Percentiles rank a stretch among this genome's conserved stretches.
Conservation (phyloP, 2,797 vertebrate genomes). For the Halcyon badia region DNA sequence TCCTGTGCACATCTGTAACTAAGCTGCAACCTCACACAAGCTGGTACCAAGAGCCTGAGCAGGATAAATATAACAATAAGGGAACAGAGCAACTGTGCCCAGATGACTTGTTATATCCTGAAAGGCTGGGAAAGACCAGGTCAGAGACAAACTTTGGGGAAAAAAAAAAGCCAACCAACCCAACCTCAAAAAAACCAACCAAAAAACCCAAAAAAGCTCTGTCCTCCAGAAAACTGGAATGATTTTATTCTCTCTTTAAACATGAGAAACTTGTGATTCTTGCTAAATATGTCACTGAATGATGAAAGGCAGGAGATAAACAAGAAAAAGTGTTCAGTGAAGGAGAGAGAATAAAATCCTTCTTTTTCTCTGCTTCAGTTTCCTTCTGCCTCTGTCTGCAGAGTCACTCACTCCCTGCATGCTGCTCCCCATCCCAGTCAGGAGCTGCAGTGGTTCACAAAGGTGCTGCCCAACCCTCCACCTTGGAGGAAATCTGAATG, state of each 20-base stretch:
- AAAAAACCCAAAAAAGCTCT: not conserved
- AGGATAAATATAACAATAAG: not conserved
- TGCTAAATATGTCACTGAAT: not conserved
- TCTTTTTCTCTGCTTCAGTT: not conserved
- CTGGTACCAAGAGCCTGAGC: not conserved
- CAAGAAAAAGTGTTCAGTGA: not conserved
- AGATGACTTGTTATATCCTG: not conserved
- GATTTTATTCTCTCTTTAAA: not conserved
- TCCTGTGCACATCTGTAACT: not conserved
- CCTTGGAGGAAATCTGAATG: not conserved
- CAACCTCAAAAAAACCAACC: too few species aligned
- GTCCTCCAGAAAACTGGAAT: not conserved
- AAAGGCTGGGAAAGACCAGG: not conserved
- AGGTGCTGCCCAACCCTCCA: not conserved
- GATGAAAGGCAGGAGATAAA: not conserved
- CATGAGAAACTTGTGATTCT: not conserved
- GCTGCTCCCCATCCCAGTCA: not conserved
- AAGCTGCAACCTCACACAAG: not conserved
- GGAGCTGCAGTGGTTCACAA: accelerated
- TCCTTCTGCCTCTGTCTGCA: not conserved
- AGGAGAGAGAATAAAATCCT: not conserved
- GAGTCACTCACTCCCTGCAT: not conserved
- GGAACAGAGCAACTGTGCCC: not conserved
- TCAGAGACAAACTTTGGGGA: not conserved
- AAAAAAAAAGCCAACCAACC: too few species aligned